Conservation (phyloP, 2,113 vertebrate genomes). For the Catharus fuscescens region DNA sequence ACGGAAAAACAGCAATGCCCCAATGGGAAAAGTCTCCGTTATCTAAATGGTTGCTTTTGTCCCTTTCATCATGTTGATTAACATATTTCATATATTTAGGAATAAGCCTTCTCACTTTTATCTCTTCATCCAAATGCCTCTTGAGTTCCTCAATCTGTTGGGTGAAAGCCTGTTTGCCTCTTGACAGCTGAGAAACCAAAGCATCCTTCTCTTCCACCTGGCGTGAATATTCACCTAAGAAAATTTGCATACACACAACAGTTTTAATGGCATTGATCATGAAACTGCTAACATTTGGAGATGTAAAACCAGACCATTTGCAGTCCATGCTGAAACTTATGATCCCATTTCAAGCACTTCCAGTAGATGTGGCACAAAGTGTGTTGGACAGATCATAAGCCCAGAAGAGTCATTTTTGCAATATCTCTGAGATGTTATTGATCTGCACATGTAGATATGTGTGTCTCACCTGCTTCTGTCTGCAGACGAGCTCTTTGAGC, state of each 20-base stretch:
- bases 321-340: accelerated
- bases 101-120: background rate
- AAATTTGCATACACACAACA: background rate
- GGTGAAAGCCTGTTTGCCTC: slow-evolving; percentile 67
- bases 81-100: background rate
- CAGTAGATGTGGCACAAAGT: background rate
- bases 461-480: background rate
- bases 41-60: background rate
- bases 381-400: background rate
- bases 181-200: slow-evolving; percentile 80
- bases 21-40: background rate
- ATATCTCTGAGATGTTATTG: background rate
- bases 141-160: background rate
- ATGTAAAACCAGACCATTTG: background rate
- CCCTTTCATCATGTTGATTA: no score
- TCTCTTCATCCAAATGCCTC: background rate
- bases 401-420: background rate
- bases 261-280: background rate
- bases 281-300: no score
- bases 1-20: background rate
- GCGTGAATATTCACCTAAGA: slow-evolving; percentile 59
- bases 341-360: background rate
- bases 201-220: slow-evolving; percentile 66
- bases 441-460: no score
- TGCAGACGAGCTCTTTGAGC: background rate